These are phyloP conservation scores for Eciton burchellii DNA, from an alignment of 1,140 invertebrate species.

Conservation along the genomic window DNA sequence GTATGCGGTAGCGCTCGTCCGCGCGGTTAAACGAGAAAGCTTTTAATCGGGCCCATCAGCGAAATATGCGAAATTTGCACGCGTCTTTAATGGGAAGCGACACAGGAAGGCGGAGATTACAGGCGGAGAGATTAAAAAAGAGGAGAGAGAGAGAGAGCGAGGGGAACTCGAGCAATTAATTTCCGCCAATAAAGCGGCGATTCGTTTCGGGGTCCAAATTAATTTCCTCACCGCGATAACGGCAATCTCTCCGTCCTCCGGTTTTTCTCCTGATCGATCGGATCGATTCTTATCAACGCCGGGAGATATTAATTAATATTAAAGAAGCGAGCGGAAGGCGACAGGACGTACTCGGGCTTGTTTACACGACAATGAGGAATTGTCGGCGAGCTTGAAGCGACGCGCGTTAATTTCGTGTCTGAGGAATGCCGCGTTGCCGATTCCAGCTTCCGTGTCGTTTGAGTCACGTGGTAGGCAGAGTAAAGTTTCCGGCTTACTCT, in stretches of 20 bases:
- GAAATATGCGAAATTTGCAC: slow-evolving; percentile 46
- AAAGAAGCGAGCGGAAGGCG: slow-evolving; percentile 40
- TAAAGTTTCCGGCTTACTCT: too few relatives aligned
- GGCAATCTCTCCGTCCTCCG: slow-evolving; percentile 45
- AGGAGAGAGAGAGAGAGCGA: not conserved
- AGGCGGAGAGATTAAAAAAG: not conserved
- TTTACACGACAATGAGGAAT: slow-evolving; percentile 7
- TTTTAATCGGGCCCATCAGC: slow-evolving; percentile 59
- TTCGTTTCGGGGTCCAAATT: slow-evolving; percentile 67
- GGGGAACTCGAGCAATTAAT: slow-evolving; percentile 58
- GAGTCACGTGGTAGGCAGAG: too few relatives aligned
- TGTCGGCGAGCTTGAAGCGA: not conserved
- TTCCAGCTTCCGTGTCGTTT: too few relatives aligned
- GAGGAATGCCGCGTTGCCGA: too few relatives aligned
- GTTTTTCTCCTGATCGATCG: slow-evolving; percentile 58
- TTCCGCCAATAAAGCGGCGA: slow-evolving; percentile 63
- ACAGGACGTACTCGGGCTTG: not conserved
- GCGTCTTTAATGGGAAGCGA: slow-evolving; percentile 59
- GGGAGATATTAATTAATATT: slow-evolving; percentile 20
- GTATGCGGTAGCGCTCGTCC: too few relatives aligned
- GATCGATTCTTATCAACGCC: slow-evolving; percentile 38
- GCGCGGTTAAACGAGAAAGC: not conserved
- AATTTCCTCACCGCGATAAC: slow-evolving; percentile 69
- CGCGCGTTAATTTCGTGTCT: not conserved
- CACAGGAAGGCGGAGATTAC: slow-evolving; percentile 1